Evolutionary conservation across 2,888 invertebrate species (phyloP), one percentile per base, ranked within the genome.

Genomic region (Penaeus monodon): DNA sequence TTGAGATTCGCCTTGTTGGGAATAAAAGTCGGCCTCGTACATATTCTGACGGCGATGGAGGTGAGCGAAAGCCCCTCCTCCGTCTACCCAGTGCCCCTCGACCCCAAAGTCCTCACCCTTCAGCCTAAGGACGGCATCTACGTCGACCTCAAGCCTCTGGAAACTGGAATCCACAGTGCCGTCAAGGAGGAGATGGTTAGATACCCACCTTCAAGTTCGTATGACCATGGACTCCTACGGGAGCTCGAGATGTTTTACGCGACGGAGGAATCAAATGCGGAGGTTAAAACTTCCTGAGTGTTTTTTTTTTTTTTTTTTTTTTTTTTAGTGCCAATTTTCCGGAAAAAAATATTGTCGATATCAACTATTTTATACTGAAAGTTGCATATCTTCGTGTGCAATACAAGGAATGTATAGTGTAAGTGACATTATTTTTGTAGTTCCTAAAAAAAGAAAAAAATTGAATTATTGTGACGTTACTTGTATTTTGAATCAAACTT

Each of bases 71-170:
- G 84, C 65, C 63, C 70, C 12, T 7, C 64, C 20, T 85, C 86
- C 22, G 81, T 77, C 8, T 63, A 89, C 64, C 89, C 89, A 29
- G 64, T 82, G 33, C 63, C 79, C 20, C 76, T 89, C 6, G 84
- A 89, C 85, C 81, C 89, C n/a, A 81, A 84, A 65, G 82, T 88
- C 10, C 81, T 89, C 66, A 89, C 89, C 17, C 83, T 89, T 10
- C 84, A 89, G 68, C 85, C 87, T 57, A 85, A 82, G 81, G 84
- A 87, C 29, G 85, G 84, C 2, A 63, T 87, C n/a, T 86, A 81
- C 27, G 76, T 89, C 2, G 65, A 83, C 68, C 77, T 89, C 80
- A 22, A 79, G 12, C 64, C 79, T 57, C 38, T 86, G 6, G 68
- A 65, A 33, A 17, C 57, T 17, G 76, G 76, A 38, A 38, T 88